phyloP scores from a whole-genome alignment of 2,113 vertebrate species.

The Oenanthe oenanthe region DNA sequence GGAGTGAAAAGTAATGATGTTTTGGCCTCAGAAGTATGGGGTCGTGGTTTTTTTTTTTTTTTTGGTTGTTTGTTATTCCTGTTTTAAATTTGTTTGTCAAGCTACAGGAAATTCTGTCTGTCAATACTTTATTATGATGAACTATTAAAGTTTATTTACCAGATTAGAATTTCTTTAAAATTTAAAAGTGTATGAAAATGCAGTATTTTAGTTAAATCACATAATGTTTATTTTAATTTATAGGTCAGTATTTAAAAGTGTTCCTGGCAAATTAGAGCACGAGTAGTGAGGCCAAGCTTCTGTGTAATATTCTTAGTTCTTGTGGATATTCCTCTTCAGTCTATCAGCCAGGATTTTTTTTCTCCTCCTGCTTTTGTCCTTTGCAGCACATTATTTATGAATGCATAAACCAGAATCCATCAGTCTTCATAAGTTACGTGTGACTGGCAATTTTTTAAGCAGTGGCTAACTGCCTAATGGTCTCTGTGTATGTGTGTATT shows the following conservation, averaged over 20 bases:
- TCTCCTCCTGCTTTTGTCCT: not conserved
- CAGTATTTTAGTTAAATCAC: not conserved
- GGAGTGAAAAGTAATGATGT: not conserved
- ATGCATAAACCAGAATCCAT: constrained; percentile 43
- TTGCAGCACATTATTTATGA: constrained; percentile 61
- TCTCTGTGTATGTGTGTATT: constrained; percentile 6
- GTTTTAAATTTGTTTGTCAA: not conserved
- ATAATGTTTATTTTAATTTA: not conserved
- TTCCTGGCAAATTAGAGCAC: not conserved
- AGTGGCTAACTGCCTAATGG: constrained; percentile 39
- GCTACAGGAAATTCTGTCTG: not conserved
- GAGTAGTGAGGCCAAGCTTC: not conserved
- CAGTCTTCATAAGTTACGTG: constrained; percentile 56
- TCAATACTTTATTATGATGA: not conserved
- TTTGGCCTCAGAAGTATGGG: not conserved
- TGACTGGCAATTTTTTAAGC: constrained; percentile 54
- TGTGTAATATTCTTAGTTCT: not conserved
- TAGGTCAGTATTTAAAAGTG: not conserved
- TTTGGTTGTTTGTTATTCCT: not conserved
- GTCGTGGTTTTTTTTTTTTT: too few species aligned
- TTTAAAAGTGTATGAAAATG: not conserved
- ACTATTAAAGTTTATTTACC: not conserved
- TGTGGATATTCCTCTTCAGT: constrained; percentile 11
- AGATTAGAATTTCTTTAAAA: not conserved
- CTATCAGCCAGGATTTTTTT: not conserved